phyloP scores from a whole-genome alignment of 2,888 invertebrate genomes.

The Clitarchus hookeri region DNA sequence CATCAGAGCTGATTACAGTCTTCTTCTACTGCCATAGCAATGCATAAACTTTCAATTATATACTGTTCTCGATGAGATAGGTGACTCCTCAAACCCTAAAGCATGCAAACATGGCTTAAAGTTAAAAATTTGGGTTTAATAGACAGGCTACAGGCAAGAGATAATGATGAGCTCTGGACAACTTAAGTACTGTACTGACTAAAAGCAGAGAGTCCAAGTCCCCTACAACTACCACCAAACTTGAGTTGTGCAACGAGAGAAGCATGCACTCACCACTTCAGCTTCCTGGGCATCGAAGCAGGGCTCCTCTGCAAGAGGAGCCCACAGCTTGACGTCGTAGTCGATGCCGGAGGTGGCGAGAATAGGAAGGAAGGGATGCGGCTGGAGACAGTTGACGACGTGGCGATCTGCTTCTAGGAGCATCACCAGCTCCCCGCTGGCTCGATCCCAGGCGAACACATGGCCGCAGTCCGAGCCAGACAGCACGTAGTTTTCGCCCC shows the following conservation, averaged over 20 bases:
- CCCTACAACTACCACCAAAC: too few species aligned
- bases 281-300: conserved; percentile 67
- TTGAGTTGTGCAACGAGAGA: background rate
- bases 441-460: conserved; percentile 80
- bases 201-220: too few species aligned
- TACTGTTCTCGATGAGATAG: too few species aligned
- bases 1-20: too few species aligned
- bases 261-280: conserved; percentile 60
- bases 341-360: conserved; percentile 87
- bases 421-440: conserved; percentile 72
- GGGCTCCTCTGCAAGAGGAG: conserved; percentile 66
- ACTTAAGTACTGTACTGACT: too few species aligned
- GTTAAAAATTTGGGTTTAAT: background rate
- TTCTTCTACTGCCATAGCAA: too few species aligned
- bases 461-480: conserved; percentile 91
- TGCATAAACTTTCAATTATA: too few species aligned
- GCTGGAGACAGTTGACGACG: conserved; percentile 83
- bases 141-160: too few species aligned
- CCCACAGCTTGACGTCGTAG: conserved; percentile 84
- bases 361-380: conserved; percentile 76
- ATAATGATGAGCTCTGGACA: background rate
- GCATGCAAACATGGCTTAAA: background rate
- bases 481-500: conserved; percentile 80
- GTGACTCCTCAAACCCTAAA: conserved; percentile 3
- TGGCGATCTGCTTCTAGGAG: conserved; percentile 79